These are phyloP conservation scores for Grammomys surdaster DNA, from an alignment of 2,113 vertebrate genomes.

Conservation along the genomic window DNA sequence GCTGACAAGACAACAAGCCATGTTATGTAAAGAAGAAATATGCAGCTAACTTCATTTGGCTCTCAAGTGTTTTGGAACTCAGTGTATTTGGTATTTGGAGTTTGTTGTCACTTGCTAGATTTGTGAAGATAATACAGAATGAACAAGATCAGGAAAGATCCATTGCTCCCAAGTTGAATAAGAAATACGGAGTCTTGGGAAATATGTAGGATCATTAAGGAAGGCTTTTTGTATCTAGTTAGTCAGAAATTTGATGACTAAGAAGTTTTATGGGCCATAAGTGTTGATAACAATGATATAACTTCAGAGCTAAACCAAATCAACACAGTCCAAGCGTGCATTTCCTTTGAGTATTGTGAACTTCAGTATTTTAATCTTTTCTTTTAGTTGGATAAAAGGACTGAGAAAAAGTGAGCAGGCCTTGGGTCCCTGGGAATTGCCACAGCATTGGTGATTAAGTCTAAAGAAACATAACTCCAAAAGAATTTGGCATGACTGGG, in stretches of 20 bases:
- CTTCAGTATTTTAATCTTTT: neutral
- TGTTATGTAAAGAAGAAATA: neutral
- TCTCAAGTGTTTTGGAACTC: neutral
- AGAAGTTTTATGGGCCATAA: neutral
- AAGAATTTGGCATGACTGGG: neutral
- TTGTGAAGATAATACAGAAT: neutral
- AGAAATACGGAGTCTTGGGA: neutral
- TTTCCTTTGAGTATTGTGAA: slow-evolving; percentile 16
- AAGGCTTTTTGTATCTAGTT: neutral
- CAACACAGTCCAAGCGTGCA: neutral
- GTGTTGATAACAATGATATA: neutral
- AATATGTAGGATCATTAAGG: neutral
- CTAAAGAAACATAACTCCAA: neutral
- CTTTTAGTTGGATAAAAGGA: neutral
- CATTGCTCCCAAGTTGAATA: neutral
- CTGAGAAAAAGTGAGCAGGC: neutral
- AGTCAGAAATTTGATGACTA: neutral
- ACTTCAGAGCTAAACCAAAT: neutral
- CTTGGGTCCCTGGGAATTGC: neutral
- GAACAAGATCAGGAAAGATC: neutral
- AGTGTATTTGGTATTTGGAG: neutral
- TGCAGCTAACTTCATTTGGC: neutral
- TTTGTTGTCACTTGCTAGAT: neutral
- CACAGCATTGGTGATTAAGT: neutral
- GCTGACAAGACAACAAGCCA: neutral